Evolutionary conservation across 2,888 invertebrate species (phyloP), one percentile per base, ranked within the genome.

Genomic region (Smittia aterrima): DNA sequence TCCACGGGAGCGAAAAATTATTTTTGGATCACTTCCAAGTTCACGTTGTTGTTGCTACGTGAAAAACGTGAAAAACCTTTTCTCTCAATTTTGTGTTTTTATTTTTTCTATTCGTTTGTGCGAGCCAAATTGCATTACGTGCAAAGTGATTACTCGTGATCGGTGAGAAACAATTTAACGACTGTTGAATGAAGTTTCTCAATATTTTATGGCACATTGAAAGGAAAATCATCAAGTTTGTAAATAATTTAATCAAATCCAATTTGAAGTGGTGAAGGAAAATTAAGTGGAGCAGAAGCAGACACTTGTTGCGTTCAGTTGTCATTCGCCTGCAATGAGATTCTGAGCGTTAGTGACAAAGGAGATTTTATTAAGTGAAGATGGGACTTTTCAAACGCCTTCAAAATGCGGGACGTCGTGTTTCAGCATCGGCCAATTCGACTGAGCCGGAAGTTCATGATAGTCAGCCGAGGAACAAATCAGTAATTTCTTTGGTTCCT

Each of bases 401-500:
- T 7, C 41, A 47, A 22, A 47, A 24, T 4, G n/a, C 27, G 1
- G 54, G 54, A 11, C 53, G 54, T 27, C 13, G n/a, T n/a, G n/a
- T n/a, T n/a, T n/a, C 66, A 1, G 47, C 25, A 1, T 16, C 40
- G 13, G 70, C 18, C 3, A n/a, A 16, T 22, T 1, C 7, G 1
- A 18, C 53, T 54, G 20, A 71, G 47, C n/a, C 25, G 22, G n/a
- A 18, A 58, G 16, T 47, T 38, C n/a, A 47, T 3, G 47, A 47
- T n/a, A 47, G n/a, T 3, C 47, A 2, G 2, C 11, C 2, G 47
- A 40, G 74, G 7, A 74, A 74, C 74, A 76, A 75, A 75, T 78
- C 78, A n/a, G 58, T 77, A 22, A 76, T 78, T 54, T 77, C 77
- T 76, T 75, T 78, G 62, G 76, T 78, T 74, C 83, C 86, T 75